Base-by-base conservation (phyloP, 2,113 vertebrate species). In the Vanacampus margaritifer region DNA sequence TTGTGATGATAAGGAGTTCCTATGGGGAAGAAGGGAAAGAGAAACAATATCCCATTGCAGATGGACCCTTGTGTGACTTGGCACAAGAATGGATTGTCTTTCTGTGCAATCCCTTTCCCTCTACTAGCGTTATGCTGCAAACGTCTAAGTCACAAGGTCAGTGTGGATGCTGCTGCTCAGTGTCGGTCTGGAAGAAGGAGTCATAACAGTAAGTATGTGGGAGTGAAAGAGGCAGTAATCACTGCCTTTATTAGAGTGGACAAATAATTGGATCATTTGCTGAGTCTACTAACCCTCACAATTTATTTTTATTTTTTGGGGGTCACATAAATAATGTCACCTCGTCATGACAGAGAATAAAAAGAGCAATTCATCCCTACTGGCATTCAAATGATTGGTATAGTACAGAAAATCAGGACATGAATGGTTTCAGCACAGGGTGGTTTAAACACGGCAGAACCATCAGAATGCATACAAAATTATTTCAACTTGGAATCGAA, bases 101-200 rank as follows among this genome's bases (percentile, higher is more conserved):
- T 69, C 12, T 23, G 32, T 26, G 56, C 46, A 28, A 36, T 64
- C 17, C 21, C 50, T 71, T 71, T 32, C 62, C 71, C 54, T 80
- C 63, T 48, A 46, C 56, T 66, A 69, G 64, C 68, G 5, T n/a
- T 6, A 32, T 54, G 71, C 63, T 58, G 58, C 50, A 43, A 63
- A 69, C 72, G 70, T 77, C 76, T 65, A 67, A 58, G 65, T 81
- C 60, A 68, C 85, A 85, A 90, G 84, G 87, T 86, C 81, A 84
- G 19, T 46, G 64, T 5, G 13, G 70, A 57, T 28, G 45, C 77
- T 59, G 62, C 66, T 73, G 67, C 72, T 82, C 76, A 72, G 79
- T 67, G 81, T 86, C 84, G 75, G 50, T 74, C 73, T 39, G 71
- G 65, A 83, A 77, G 84, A 83, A 67, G 48, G 28, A 17, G 23